Conservation (phyloP, 2,113 vertebrate species). For the Stigmatopora argus region DNA sequence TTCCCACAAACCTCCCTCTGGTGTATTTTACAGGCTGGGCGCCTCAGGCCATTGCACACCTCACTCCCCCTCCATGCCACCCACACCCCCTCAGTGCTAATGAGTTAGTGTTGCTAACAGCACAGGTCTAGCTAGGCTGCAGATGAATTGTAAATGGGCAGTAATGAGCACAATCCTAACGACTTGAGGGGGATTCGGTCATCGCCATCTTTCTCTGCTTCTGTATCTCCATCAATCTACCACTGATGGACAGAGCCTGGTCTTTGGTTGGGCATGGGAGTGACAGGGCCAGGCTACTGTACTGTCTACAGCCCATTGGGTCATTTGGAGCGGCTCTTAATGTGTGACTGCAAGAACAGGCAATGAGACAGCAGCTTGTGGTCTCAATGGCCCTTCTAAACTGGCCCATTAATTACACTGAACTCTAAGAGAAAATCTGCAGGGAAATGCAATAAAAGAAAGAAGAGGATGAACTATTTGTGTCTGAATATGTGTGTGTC, state of each 20-base stretch:
- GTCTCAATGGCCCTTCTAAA: conserved; percentile 49
- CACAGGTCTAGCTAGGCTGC: conserved; percentile 73
- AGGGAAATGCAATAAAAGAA: conserved; percentile 63
- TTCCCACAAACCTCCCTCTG: conserved; percentile 39
- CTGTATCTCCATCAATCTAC: conserved; percentile 32
- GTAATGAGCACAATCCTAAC: conserved; percentile 86
- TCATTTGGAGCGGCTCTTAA: conserved; percentile 31
- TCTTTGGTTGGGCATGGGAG: conserved; percentile 54
- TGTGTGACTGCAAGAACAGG: conserved; percentile 39
- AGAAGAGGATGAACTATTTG: conserved; percentile 25
- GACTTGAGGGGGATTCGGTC: conserved; percentile 74
- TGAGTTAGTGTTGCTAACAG: conserved; percentile 58
- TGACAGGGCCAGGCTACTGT: conserved; percentile 55
- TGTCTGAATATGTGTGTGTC: conserved; percentile 17
- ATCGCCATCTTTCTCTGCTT: conserved; percentile 48
- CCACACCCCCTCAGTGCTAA: conserved; percentile 35
- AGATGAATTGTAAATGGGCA: conserved; percentile 94
- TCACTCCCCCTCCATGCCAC: conserved; percentile 24
- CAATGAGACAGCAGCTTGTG: conserved; percentile 34
- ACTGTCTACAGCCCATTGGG: conserved; percentile 39
- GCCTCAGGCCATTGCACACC: conserved; percentile 48
- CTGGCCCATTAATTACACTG: conserved; percentile 66
- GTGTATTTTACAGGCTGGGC: conserved; percentile 50
- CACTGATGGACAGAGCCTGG: conserved; percentile 68
- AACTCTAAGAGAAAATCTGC: conserved; percentile 63